phyloP scores from a whole-genome alignment of 2,797 vertebrate species.

The Hydrophis major region DNA sequence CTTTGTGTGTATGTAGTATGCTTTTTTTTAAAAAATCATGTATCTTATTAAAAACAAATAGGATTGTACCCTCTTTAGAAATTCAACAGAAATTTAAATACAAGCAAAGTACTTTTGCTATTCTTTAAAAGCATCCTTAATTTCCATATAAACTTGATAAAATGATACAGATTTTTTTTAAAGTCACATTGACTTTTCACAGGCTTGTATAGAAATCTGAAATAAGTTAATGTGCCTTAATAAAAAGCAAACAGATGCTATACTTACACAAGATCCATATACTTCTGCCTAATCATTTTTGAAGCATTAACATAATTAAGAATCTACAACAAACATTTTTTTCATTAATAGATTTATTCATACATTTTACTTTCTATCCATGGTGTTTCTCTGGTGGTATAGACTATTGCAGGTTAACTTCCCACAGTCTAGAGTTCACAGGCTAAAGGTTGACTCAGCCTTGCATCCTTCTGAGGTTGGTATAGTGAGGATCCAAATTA shows the following conservation, averaged over 20 bases:
- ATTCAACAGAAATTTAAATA: neutral
- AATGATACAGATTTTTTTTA: neutral
- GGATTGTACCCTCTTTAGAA: neutral
- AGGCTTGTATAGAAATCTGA: neutral
- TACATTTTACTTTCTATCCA: neutral
- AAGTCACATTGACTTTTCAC: neutral
- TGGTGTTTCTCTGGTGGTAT: neutral
- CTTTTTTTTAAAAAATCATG: conserved; percentile 18
- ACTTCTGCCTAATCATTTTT: neutral
- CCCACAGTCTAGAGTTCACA: neutral
- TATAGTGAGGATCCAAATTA: neutral
- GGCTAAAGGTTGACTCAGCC: neutral
- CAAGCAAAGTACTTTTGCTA: neutral
- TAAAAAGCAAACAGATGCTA: neutral
- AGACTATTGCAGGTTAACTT: neutral
- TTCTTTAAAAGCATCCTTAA: neutral
- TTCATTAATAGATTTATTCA: neutral
- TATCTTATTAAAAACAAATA: conserved; percentile 23
- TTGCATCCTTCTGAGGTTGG: neutral
- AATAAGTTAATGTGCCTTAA: neutral
- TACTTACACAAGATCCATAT: neutral
- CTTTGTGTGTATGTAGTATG: conserved; percentile 23
- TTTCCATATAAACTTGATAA: neutral
- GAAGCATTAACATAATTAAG: neutral
- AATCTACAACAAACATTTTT: neutral